Conservation (phyloP, 1,140 invertebrate genomes). For the Drosophila nikananu region DNA sequence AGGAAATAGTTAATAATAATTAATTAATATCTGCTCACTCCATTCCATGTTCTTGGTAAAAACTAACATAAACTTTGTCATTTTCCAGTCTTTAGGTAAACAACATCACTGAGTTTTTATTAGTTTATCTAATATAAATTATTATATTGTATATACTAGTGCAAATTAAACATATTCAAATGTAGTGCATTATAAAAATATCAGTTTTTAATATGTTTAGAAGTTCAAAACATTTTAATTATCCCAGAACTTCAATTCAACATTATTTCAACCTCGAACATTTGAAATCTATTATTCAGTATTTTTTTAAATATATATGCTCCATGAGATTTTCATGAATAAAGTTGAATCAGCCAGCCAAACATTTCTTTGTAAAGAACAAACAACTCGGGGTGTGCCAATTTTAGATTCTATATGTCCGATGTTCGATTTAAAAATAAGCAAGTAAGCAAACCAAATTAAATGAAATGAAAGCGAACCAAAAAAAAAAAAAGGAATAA, state of each 20-base stretch:
- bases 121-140: too few relatives aligned
- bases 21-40: neutral
- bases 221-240: neutral
- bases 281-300: neutral
- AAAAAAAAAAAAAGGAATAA: neutral
- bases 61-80: neutral
- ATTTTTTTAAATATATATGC: neutral
- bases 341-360: slow-evolving; percentile 26
- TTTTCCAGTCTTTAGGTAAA: too few relatives aligned
- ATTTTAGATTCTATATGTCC: slow-evolving; percentile 68
- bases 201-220: neutral
- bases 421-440: slow-evolving; percentile 67
- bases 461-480: slow-evolving; percentile 56
- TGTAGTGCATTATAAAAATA: neutral
- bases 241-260: neutral
- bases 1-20: neutral
- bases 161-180: neutral
- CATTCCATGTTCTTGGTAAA: neutral
- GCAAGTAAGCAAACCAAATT: slow-evolving; percentile 50
- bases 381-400: slow-evolving; percentile 58
- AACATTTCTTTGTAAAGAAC: slow-evolving; percentile 71
- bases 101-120: too few relatives aligned
- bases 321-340: slow-evolving; percentile 24
- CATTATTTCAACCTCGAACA: neutral
- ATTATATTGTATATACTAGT: neutral